phyloP scores from a whole-genome alignment of 2,113 vertebrate genomes.

The Ailuropoda melanoleuca region DNA sequence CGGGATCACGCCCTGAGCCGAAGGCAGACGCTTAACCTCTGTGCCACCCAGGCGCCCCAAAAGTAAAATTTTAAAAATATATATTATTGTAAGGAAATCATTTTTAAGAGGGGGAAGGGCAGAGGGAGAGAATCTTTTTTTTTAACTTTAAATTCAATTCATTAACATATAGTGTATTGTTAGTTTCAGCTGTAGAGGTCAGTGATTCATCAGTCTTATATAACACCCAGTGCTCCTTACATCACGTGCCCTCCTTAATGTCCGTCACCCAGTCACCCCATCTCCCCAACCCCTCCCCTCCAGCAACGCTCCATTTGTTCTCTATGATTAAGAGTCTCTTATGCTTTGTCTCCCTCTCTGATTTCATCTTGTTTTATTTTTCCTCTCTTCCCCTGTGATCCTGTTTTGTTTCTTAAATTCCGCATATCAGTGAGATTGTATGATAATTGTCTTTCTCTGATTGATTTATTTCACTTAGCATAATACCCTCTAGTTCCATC shows the following conservation, averaged over 20 bases:
- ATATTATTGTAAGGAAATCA: too few relatives aligned
- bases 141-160: neutral
- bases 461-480: neutral
- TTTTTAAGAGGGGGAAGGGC: neutral
- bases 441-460: neutral
- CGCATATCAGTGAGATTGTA: neutral
- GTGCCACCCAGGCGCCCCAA: neutral
- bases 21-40: too few relatives aligned
- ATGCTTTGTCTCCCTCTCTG: neutral
- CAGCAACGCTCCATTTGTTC: neutral
- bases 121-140: neutral
- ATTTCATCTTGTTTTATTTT: neutral
- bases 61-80: too few relatives aligned
- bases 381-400: neutral
- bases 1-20: too few relatives aligned
- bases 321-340: neutral
- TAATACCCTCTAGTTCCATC: neutral
- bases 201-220: neutral
- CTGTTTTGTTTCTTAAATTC: neutral
- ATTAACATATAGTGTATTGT: neutral
- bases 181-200: neutral
- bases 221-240: neutral
- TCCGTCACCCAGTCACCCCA: neutral
- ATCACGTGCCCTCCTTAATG: neutral
- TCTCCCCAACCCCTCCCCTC: neutral